Evolutionary conservation across 2,888 invertebrate species (phyloP).

Genomic region (Drosophila rellima): DNA sequence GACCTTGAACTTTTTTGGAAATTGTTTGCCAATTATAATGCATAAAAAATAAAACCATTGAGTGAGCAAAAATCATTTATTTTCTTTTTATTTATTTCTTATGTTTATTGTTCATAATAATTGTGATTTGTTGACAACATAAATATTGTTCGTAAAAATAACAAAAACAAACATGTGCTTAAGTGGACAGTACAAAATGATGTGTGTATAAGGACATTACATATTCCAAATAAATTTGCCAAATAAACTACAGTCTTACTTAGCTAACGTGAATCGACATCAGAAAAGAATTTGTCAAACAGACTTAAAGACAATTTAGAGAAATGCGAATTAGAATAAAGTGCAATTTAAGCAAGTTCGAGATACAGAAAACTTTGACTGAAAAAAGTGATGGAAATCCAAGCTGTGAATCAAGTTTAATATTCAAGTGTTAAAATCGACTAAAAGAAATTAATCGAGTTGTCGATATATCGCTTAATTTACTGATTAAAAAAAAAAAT

Average conservation of each 20-base stretch:
- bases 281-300: not conserved
- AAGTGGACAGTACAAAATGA: not conserved
- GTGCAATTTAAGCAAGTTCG: not conserved
- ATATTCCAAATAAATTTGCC: not conserved
- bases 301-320: not conserved
- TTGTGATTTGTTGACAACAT: constrained; percentile 11
- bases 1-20: constrained; percentile 4
- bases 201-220: not conserved
- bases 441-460: no score
- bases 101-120: constrained; percentile 12
- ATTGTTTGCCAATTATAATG: not conserved
- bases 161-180: not conserved
- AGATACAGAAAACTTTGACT: not conserved
- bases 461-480: no score
- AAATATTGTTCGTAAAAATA: not conserved
- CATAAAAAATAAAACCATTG: not conserved
- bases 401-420: no score
- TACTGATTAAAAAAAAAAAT: no score
- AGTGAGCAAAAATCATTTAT: constrained; percentile 11
- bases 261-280: not conserved
- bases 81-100: constrained; percentile 24
- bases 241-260: not conserved
- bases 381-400: no score
- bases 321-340: no score
- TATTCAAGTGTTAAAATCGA: no score